Percentiles rank a stretch among this genome's conserved stretches.
Conservation (phyloP, 2,888 invertebrate genomes). For the Polyommatus icarus region DNA sequence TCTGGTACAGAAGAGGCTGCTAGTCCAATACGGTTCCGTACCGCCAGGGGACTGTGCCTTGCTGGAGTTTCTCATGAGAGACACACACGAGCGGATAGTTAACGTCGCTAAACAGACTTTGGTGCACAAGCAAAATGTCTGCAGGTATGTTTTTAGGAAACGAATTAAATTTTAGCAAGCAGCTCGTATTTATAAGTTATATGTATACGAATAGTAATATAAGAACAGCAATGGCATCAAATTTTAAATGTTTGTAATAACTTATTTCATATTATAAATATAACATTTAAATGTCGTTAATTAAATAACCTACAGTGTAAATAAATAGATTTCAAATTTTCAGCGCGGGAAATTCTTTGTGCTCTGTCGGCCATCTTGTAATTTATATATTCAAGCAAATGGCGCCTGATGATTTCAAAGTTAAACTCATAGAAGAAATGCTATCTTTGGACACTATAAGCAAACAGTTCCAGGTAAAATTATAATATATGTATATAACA, state of each 20-base stretch:
- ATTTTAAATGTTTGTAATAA: too few relatives aligned
- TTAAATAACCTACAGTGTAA: background rate
- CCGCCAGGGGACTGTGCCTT: constrained; percentile 87
- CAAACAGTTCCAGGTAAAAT: constrained; percentile 66
- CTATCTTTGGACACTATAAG: constrained; percentile 61
- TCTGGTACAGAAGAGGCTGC: constrained; percentile 86
- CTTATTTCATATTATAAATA: too few relatives aligned
- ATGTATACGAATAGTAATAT: too few relatives aligned
- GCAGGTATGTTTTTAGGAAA: constrained; percentile 49
- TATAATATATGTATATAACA: too few relatives aligned
- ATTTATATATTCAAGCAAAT: constrained; percentile 56
- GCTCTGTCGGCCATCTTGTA: constrained; percentile 59
- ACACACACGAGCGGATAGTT: constrained; percentile 83
- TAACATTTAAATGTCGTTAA: too few relatives aligned
- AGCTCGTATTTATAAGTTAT: too few relatives aligned
- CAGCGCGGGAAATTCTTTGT: constrained; percentile 62
- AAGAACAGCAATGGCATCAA: too few relatives aligned
- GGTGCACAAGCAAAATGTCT: constrained; percentile 59
- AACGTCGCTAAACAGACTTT: constrained; percentile 72
- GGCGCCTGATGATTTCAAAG: constrained; percentile 56
- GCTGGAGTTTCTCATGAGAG: constrained; percentile 85
- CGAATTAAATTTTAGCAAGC: too few relatives aligned
- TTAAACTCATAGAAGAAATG: constrained; percentile 67
- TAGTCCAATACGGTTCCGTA: constrained; percentile 89
- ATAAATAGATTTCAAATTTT: constrained; percentile 40